Percentiles rank a stretch among this genome's conserved stretches.
Evolutionary conservation across 1,140 invertebrate species (phyloP).

Genomic region (Pseudomyrmex pallidus): DNA sequence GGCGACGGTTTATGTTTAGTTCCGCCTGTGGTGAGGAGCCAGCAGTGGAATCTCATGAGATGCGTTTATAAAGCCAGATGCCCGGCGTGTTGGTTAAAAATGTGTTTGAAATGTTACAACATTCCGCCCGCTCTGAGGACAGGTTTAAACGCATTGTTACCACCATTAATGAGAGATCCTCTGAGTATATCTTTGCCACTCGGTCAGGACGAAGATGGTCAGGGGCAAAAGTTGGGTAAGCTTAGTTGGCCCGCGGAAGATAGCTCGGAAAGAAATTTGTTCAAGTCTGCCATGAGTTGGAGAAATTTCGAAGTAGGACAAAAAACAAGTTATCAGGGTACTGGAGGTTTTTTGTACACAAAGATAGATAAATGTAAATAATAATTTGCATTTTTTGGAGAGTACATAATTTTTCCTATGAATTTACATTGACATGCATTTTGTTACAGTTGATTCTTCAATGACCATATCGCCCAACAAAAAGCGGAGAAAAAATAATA

Average conservation of each 20-base stretch:
- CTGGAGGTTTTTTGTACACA: slow-evolving; percentile 74
- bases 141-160: slow-evolving; percentile 88
- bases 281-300: slow-evolving; percentile 83
- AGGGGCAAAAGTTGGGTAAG: slow-evolving; percentile 77
- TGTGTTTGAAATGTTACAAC: slow-evolving; percentile 92
- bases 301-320: slow-evolving; percentile 78
- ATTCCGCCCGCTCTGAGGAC: slow-evolving; percentile 89
- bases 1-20: slow-evolving; percentile 90
- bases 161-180: slow-evolving; percentile 83
- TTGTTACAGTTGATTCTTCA: slow-evolving; percentile 77
- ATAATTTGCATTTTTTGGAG: not conserved
- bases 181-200: slow-evolving; percentile 74
- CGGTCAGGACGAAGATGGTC: slow-evolving; percentile 73
- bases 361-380: slow-evolving; percentile 80
- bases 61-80: slow-evolving; percentile 90
- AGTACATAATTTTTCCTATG: not conserved
- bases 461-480: slow-evolving; percentile 79
- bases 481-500: slow-evolving; percentile 83
- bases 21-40: slow-evolving; percentile 89
- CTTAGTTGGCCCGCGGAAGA: slow-evolving; percentile 82
- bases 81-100: slow-evolving; percentile 94
- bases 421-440: slow-evolving; percentile 11
- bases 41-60: slow-evolving; percentile 89
- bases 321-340: slow-evolving; percentile 76
- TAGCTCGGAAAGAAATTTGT: slow-evolving; percentile 81